Base-by-base conservation (phyloP, 2,888 invertebrate species). In the Harmothoe impar region DNA sequence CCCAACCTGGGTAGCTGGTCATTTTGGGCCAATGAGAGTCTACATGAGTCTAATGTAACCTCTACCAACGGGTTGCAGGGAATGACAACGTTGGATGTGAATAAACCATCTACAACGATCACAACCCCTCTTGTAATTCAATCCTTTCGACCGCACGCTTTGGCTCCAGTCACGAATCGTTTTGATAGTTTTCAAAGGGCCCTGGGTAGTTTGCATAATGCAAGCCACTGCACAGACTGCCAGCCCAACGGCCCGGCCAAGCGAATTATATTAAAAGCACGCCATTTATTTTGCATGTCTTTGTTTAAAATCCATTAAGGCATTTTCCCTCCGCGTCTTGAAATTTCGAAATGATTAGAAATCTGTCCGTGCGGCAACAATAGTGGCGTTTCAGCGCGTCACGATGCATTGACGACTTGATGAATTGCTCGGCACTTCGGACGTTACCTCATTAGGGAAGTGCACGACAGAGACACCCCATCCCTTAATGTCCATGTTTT, bases 241-340 rank as follows among this genome's bases (percentile, higher is more conserved):
- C 62, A n/a, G 62, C 23, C 15, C 62, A n/a, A n/a, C 23, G 43
- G 23, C 84, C 35, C 84, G 23, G 43, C 72, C 72, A n/a, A 25
- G 1, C 72, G 72, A 84, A 84, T 84, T 43, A 25, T 25, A 52
- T 54, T 56, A 86, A 86, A 86, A 86, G 86, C 52, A 54, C 29
- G 86, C 86, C 86, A 86, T 86, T 86, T 86, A 86, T 86, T 86
- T 86, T 86, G 86, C 86, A 54, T 86, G 86, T 86, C 86, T 86
- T 86, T 86, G 86, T 86, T 56, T 56, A 54, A 86, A 56, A 56
- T 86, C 86, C 86, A 86, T 86, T 86, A 86, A 29, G 86, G 31
- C 86, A 81, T 81, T 43, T 52, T 86, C 31, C 52, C 54, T n/a
- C n/a, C 56, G 29, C 86, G 52, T 86, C 86, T 86, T 86, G 86